Evolutionary conservation across 2,797 vertebrate genomes (phyloP), one percentile per base, ranked within the genome.

Genomic region (Choloepus didactylus): DNA sequence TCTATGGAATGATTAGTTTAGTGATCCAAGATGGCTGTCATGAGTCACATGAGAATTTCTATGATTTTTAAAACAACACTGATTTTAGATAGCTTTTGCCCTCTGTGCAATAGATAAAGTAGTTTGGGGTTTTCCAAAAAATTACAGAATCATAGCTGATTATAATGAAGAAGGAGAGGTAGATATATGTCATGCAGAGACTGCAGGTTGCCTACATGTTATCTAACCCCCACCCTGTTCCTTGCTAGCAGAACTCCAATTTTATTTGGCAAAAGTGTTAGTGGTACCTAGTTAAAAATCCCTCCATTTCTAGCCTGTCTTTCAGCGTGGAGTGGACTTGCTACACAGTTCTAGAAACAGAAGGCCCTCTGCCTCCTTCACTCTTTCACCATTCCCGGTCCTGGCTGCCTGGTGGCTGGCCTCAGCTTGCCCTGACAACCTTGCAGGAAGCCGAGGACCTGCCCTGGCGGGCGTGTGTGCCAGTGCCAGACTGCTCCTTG

Each of bases 41-140:
- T 69, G 46, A 8, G 9, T 85, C 29, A 0, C 70, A 38, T 38
- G 41, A 79, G 73, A 85, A 64, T 79, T 92, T 87, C 66, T 88
- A 31, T 79, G 73, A 54, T 67, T 72, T 87, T 95, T 62, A 75
- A 85, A 79, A 38, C 76, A 72, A 7, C 29, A 41, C 62, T 87
- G 72, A 35, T 25, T 94, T 87, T 89, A 49, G 60, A 46, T 93
- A 56, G 4, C 81, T 70, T 93, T 94, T 75, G 16, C 10, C 23
- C 38, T 70, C 21, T 27, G 14, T 25, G 69, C 0, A 2, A 31
- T 54, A 81, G 19, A 31, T 79, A 69, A 5, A 5, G 46, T 93
- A 49, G 41, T 87, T 79, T 2, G 6, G 46, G 46, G 54, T 54
- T 3, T 94, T 84, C 18, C 5, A 27, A 46, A 64, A 73, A 29